These are phyloP conservation scores for Pionites leucogaster DNA, from an alignment of 2,113 vertebrate species.

Conservation along the genomic window DNA sequence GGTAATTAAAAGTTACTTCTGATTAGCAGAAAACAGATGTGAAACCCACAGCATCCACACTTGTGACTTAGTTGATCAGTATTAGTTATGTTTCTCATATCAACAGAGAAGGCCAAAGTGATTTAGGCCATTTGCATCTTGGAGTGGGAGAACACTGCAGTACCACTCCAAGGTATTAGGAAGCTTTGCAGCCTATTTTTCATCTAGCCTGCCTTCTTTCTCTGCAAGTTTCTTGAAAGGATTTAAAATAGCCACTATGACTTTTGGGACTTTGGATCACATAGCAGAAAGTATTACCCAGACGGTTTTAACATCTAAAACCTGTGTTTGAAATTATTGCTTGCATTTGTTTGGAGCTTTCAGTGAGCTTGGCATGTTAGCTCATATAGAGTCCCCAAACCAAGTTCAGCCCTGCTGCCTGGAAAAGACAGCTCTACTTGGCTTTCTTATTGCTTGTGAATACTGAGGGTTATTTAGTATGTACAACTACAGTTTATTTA, in stretches of 20 bases:
- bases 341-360: conserved; percentile 70
- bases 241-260: conserved; percentile 31
- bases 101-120: conserved; percentile 23
- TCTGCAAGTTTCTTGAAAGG: not conserved
- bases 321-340: conserved; percentile 76
- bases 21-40: conserved; percentile 79
- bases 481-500: conserved; percentile 70
- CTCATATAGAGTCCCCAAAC: conserved; percentile 71
- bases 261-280: conserved; percentile 62
- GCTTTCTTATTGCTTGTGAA: conserved; percentile 83
- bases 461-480: conserved; percentile 75
- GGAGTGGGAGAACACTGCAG: conserved; percentile 35
- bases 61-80: conserved; percentile 1
- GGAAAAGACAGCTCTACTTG: conserved; percentile 62
- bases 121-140: conserved; percentile 64
- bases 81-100: conserved; percentile 14
- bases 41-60: conserved; percentile 79
- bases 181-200: conserved; percentile 6
- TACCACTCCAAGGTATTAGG: not conserved
- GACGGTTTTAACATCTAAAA: conserved; percentile 42
- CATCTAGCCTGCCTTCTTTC: conserved; percentile 33
- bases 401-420: conserved; percentile 64
- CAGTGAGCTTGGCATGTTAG: conserved; percentile 56
- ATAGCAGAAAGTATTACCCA: conserved; percentile 47
- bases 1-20: conserved; percentile 66